Conservation (phyloP, 2,113 vertebrate species). For the Taxidea taxus region DNA sequence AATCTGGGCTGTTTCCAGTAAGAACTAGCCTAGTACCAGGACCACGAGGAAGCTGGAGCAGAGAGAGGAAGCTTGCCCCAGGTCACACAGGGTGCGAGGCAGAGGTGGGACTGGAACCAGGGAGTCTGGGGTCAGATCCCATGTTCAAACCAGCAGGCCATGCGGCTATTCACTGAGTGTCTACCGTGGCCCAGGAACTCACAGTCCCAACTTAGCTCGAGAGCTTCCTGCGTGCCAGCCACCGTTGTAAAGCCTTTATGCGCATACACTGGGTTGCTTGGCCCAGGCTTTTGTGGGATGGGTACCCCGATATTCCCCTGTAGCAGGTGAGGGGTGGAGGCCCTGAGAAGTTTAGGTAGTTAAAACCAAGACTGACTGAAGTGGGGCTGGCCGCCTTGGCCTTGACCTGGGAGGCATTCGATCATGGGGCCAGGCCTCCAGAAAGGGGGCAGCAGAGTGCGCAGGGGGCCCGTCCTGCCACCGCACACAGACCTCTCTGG, state of each 20-base stretch:
- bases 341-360: background rate
- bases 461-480: background rate
- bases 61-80: background rate
- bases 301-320: background rate
- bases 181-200: accelerated
- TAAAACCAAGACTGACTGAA: background rate
- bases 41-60: background rate
- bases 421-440: background rate
- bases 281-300: background rate
- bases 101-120: background rate
- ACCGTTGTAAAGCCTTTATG: accelerated
- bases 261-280: background rate
- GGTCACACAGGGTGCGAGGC: background rate
- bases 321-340: background rate
- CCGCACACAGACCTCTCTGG: background rate
- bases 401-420: too few species aligned
- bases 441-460: background rate
- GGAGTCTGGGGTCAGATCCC: background rate
- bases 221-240: background rate
- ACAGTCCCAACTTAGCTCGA: accelerated
- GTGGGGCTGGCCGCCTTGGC: accelerated
- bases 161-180: accelerated
- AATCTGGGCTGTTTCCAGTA: background rate
- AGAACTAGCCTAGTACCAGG: background rate
- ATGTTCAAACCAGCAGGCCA: accelerated